Conservation (phyloP, 2,888 invertebrate species). For the Melolontha melolontha region DNA sequence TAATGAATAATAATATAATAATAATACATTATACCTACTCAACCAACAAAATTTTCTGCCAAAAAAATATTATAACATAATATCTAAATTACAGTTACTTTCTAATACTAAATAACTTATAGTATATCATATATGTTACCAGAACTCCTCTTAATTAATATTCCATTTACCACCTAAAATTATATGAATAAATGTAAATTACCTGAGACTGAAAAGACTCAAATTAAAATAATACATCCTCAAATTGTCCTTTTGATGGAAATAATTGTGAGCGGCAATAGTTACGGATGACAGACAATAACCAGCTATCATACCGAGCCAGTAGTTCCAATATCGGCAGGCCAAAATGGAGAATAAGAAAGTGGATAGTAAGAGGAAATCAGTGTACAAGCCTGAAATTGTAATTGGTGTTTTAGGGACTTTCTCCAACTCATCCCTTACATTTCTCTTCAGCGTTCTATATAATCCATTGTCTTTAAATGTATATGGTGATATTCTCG, state of each 20-base stretch:
- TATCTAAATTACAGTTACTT: no score
- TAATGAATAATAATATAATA: no score
- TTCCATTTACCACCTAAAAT: no score
- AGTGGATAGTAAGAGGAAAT: constrained; percentile 60
- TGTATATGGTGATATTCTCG: constrained; percentile 79
- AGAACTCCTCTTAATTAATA: no score
- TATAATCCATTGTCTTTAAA: constrained; percentile 82
- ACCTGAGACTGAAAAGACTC: constrained; percentile 75
- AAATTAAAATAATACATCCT: constrained; percentile 84
- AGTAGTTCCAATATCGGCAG: constrained; percentile 60
- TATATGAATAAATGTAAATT: constrained; percentile 48
- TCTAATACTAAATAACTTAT: no score
- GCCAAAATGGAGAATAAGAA: constrained; percentile 59
- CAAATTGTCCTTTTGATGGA: constrained; percentile 81
- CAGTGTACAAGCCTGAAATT: constrained; percentile 63
- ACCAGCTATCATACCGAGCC: constrained; percentile 68
- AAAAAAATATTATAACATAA: no score
- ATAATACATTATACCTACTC: no score
- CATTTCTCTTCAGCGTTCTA: constrained; percentile 74
- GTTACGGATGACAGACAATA: constrained; percentile 71
- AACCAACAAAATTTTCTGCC: no score
- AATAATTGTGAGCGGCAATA: constrained; percentile 80
- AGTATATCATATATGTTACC: no score
- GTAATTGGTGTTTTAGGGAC: constrained; percentile 64
- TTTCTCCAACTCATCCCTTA: constrained; percentile 68